phyloP scores from a whole-genome alignment of 2,888 invertebrate genomes.

The Acronicta aceris region DNA sequence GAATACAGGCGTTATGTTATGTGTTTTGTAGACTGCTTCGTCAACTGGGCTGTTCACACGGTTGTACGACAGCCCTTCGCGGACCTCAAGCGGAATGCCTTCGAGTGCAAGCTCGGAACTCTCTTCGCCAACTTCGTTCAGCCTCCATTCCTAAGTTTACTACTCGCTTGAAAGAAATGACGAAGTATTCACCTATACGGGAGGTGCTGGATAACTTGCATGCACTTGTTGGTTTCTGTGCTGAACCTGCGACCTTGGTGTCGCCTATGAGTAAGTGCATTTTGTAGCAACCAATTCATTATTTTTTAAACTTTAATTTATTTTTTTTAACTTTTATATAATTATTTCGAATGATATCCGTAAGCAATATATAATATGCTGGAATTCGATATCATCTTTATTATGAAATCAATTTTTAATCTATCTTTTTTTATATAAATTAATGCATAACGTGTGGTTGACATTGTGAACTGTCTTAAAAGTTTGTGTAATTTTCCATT shows the following conservation, averaged over 20 bases:
- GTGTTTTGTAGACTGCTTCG: conserved; percentile 91
- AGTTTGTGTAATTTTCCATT: no score
- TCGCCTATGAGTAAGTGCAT: conserved; percentile 95
- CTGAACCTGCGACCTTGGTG: conserved; percentile 95
- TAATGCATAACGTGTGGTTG: no score
- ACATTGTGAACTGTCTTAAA: no score
- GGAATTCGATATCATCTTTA: no score
- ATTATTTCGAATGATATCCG: no score
- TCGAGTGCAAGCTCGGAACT: conserved; percentile 93
- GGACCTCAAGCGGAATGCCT: conserved; percentile 97
- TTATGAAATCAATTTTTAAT: no score
- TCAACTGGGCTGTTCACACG: conserved; percentile 97
- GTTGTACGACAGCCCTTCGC: conserved; percentile 95
- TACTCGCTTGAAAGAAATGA: conserved; percentile 91
- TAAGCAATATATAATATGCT: no score
- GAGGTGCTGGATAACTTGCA: conserved; percentile 98
- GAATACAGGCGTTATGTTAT: no score
- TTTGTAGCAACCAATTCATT: background rate
- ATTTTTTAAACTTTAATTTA: background rate
- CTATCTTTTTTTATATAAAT: no score
- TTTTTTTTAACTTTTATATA: no score
- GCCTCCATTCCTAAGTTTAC: conserved; percentile 87
- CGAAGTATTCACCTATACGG: conserved; percentile 93
- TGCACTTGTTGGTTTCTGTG: conserved; percentile 98
- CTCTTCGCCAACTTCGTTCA: conserved; percentile 93